Evolutionary conservation across 2,113 vertebrate species (phyloP).

Genomic region (Eptatretus burgeri): DNA sequence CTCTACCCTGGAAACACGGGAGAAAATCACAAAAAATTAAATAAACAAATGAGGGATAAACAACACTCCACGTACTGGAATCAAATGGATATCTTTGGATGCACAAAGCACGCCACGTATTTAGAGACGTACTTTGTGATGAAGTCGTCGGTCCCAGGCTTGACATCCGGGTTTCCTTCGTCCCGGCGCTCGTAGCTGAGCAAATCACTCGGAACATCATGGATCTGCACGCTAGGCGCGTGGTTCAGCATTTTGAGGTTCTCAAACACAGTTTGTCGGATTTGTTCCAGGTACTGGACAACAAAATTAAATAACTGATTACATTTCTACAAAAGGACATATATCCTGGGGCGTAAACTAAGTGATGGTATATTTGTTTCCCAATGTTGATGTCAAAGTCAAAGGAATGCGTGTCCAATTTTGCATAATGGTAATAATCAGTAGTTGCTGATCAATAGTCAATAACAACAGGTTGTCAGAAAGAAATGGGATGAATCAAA

Average conservation of each 20-base stretch:
- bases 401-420: too few species aligned
- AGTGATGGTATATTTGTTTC: too few species aligned
- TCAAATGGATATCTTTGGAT: neutral
- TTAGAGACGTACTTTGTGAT: neutral
- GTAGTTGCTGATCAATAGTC: neutral
- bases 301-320: neutral
- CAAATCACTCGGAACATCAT: constrained; percentile 71
- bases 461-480: neutral
- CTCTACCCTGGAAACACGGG: constrained; percentile 32
- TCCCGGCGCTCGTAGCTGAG: constrained; percentile 71
- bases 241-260: constrained; percentile 97
- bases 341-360: too few species aligned
- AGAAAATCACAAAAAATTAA: too few species aligned
- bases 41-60: too few species aligned
- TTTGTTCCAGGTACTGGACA: constrained; percentile 72
- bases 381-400: too few species aligned
- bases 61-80: too few species aligned
- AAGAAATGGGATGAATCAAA: neutral
- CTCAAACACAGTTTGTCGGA: constrained; percentile 82
- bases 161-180: constrained; percentile 63
- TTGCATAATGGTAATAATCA: too few species aligned
- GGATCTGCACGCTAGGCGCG: constrained; percentile 87
- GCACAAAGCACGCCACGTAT: neutral
- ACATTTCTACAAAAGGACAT: too few species aligned
- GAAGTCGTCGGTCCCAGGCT: constrained; percentile 4